Base-by-base conservation (phyloP, 2,113 vertebrate species). In the Odobenus rosmarus region DNA sequence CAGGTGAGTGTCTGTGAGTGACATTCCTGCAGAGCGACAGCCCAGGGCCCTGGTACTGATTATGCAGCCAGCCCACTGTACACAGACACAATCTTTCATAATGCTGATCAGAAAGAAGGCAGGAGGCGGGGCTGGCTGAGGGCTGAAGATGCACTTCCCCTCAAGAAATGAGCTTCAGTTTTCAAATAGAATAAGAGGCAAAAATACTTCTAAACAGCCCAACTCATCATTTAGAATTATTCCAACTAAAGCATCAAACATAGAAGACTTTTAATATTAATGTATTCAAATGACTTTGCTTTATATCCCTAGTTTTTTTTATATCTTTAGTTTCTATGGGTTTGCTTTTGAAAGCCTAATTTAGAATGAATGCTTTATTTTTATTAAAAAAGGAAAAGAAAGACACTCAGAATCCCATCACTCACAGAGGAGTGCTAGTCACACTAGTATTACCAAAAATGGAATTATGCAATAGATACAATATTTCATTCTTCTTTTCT, bases 1-100 rank as follows among this genome's bases (percentile, higher is more conserved):
- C 91, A 62, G 6, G 98, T 99, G 91, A 98, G 98, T 97, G 80
- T 3, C 91, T 4, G 0, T 3, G 23, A 77, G 67, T 9, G 53
- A 26, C 21, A 1, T 16, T 87, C 24, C 46, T 0, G 0, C 11
- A 18, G 33, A 19, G 9, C 10, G 51, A 13, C 21, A 6, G 1
- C 59, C 46, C 1, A 6, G 36, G 19, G 18, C 26, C 18, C 12
- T 67, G 46, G 13, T 0, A 1, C 5, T 46, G 4, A 21, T 39
- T 57, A 55, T 9, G 3, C 5, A 13, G 55, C 13, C 89, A 39
- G 9, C 19, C 46, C 46, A 21, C 5, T 4, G 59, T 46, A 42
- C 5, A 12, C 0, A 5, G 5, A 15, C 18, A 2, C 33, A 59
- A 26, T n/a, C n/a, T 36, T 51, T 55, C 51, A 24, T 18, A 4